Evolutionary conservation across 2,797 vertebrate species (phyloP), one percentile per base, ranked within the genome.

Genomic region (Anableps anableps): DNA sequence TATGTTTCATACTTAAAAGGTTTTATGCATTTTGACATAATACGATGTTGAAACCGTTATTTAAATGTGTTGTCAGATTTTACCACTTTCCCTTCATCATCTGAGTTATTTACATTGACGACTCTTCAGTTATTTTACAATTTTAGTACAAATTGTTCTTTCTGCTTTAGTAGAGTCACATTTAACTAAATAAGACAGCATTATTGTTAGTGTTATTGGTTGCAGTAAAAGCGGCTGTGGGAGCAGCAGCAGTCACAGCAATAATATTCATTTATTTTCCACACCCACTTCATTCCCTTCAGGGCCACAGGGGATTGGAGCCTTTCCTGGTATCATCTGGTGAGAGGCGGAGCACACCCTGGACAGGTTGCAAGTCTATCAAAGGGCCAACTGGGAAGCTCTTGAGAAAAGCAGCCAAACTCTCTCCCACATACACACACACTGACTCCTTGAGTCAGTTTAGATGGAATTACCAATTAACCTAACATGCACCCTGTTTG

Each of bases 361-460:
- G 68, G 68, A 71, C 68, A 71, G 68, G 68, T 71, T 71, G 68
- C 68, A 71, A 45, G 68, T 71, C 41, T 71, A 71, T 66, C 68
- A 45, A 71, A 71, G 68, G 38, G 23, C 68, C 68, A 45, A 45
- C 68, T 71, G 68, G 68, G 38, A 71, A 19, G 7, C 68, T 71
- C 38, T 45, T 45, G 13, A 71, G 68, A 71, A 45, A 71, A 71
- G 45, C 26, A 62, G 58, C 55, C 31, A 64, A 76, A 43, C 74
- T 34, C 74, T 45, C 41, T n/a, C 68, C 14, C 17, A 48, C 31
- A 14, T 17, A 16, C 26, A 11, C 60, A 47, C 41, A 72, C 47
- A 34, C 48, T 31, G 55, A 64, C 38, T 76, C 17, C 31, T 47
- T 8, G 9, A 76, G 55, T 76, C 55, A 76, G 19, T 76, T 62